phyloP scores from a whole-genome alignment of 2,113 vertebrate genomes.

The Pyxicephalus adspersus region DNA sequence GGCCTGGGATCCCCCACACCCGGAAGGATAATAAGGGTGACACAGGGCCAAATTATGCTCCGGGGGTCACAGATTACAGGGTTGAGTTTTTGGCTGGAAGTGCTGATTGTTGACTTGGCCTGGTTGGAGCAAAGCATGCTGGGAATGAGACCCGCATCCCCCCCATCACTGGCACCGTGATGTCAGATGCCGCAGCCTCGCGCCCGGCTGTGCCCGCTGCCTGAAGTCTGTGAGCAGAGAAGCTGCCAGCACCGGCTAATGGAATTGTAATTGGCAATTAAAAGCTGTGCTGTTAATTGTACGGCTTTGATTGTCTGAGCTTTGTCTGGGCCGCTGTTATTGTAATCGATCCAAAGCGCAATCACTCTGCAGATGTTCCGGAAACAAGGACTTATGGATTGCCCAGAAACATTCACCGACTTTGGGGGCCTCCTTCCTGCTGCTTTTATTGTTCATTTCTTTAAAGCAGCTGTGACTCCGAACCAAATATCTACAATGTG shows the following conservation, averaged over 20 bases:
- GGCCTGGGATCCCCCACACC: too few relatives aligned
- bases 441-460: too few relatives aligned
- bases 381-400: conserved; percentile 44
- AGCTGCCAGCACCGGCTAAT: conserved; percentile 66
- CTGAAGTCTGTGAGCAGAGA: conserved; percentile 65
- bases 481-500: too few relatives aligned
- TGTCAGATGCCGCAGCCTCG: fast-evolving
- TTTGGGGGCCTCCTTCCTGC: not conserved
- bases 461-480: too few relatives aligned
- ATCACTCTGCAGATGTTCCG: conserved; percentile 19
- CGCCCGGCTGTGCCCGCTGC: conserved; percentile 37
- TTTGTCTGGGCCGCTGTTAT: conserved; percentile 16
- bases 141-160: conserved; percentile 13
- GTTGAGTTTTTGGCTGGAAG: too few relatives aligned
- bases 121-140: not conserved
- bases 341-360: conserved; percentile 49
- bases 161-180: not conserved
- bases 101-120: too few relatives aligned
- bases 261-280: conserved; percentile 72
- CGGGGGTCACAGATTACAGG: too few relatives aligned
- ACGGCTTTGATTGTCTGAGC: conserved; percentile 59
- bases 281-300: conserved; percentile 69
- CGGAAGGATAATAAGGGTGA: too few relatives aligned
- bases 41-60: too few relatives aligned
- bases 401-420: conserved; percentile 7